phyloP scores from a whole-genome alignment of 1,140 invertebrate genomes.

The Pogonus chalceus region DNA sequence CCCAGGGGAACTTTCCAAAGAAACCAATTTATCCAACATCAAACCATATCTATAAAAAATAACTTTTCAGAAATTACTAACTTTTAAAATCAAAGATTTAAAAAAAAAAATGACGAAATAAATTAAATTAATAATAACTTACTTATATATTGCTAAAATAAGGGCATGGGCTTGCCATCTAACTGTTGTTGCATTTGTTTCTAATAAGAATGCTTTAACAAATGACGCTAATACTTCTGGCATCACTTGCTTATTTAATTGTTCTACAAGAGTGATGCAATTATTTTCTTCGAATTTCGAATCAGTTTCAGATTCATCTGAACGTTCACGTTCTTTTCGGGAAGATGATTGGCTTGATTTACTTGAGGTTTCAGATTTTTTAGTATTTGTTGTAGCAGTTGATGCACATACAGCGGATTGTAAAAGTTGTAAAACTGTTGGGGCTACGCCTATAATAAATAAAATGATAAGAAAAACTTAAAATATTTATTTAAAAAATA shows the following conservation, averaged over 20 bases:
- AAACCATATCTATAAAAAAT: too few species aligned
- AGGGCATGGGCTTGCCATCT: conserved; percentile 93
- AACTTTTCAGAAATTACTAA: too few species aligned
- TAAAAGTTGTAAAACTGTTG: conserved; percentile 79
- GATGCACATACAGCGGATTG: conserved; percentile 60
- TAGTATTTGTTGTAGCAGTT: conserved; percentile 16
- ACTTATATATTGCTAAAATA: conserved; percentile 75
- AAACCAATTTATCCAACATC: too few species aligned
- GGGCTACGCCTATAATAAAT: conserved; percentile 56
- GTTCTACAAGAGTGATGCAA: conserved; percentile 56
- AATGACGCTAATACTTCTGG: conserved; percentile 62
- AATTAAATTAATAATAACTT: conserved; percentile 28
- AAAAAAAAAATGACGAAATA: not conserved
- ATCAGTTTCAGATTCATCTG: conserved; percentile 56
- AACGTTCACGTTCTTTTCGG: conserved; percentile 52
- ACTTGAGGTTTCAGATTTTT: conserved; percentile 19
- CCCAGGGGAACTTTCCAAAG: too few species aligned
- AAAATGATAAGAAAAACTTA: conserved; percentile 2
- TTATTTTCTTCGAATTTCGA: conserved; percentile 59
- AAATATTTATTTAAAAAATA: not conserved
- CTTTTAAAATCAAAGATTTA: too few species aligned
- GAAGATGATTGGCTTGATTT: conserved; percentile 18
- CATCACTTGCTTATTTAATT: conserved; percentile 57
- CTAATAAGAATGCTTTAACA: conserved; percentile 81
- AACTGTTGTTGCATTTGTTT: conserved; percentile 85